These are phyloP conservation scores for Oceanites oceanicus DNA, from an alignment of 2,113 vertebrate species.

Conservation along the genomic window DNA sequence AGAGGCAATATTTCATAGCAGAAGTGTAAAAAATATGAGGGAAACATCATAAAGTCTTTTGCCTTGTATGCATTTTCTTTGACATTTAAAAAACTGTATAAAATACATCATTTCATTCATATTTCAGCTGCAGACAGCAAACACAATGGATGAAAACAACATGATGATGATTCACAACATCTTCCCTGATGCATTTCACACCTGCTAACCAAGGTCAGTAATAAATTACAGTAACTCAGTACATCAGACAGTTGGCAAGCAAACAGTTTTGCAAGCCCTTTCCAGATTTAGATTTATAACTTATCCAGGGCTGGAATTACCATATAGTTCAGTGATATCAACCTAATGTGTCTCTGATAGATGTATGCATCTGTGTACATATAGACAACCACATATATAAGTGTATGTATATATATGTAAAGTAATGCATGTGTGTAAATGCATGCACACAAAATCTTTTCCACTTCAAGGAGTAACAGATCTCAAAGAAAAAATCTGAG, in stretches of 20 bases:
- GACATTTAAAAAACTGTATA: not conserved
- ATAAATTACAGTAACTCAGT: not conserved
- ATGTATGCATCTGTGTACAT: not conserved
- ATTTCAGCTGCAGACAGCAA: conserved; percentile 1
- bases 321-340: not conserved
- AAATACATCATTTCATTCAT: not conserved
- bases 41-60: not conserved
- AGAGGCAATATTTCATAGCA: not conserved
- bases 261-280: not conserved
- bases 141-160: not conserved
- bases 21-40: not conserved
- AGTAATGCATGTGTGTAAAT: not conserved
- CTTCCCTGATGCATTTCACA: not conserved
- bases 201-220: conserved; percentile 1
- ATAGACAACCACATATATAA: not conserved
- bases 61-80: not conserved
- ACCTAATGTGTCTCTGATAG: not conserved
- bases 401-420: not conserved
- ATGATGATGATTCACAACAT: not conserved
- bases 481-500: not conserved
- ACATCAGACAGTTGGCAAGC: not conserved
- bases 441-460: not conserved
- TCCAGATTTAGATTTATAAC: not conserved
- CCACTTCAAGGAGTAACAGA: not conserved
- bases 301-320: not conserved